A percentile compares a stretch with the other conserved stretches of the same genome.
phyloP scores from a whole-genome alignment of 2,113 vertebrate species.

The Microtus ochrogaster region DNA sequence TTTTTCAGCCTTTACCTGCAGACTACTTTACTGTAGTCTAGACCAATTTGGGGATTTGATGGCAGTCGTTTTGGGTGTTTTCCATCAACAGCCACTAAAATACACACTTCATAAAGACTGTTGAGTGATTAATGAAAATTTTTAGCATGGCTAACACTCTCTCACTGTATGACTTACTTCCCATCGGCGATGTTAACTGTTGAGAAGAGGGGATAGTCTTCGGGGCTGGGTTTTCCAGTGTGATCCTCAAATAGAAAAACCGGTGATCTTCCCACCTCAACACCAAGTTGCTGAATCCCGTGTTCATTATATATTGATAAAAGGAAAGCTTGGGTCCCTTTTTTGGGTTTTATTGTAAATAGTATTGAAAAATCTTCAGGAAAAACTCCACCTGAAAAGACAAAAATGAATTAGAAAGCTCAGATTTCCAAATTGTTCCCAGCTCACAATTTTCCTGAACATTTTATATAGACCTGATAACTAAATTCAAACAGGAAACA shows the following conservation, averaged over 20 bases:
- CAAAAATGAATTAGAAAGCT: slow-evolving; percentile 50
- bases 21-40: background rate
- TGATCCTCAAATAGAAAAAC: slow-evolving; percentile 98
- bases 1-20: background rate
- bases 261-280: slow-evolving; percentile 97
- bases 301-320: slow-evolving; percentile 95
- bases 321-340: slow-evolving; percentile 96
- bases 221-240: slow-evolving; percentile 93
- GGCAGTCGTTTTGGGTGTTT: background rate
- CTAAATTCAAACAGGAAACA: background rate
- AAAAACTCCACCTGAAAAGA: slow-evolving; percentile 90
- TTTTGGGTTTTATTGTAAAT: slow-evolving; percentile 95
- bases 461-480: background rate
- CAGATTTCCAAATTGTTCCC: background rate
- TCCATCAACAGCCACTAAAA: background rate
- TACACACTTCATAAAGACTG: background rate
- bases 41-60: background rate
- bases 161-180: slow-evolving; percentile 90
- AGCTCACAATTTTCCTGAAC: background rate
- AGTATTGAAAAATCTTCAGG: slow-evolving; percentile 99
- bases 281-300: slow-evolving; percentile 95
- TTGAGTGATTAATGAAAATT: background rate
- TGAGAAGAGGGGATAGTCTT: slow-evolving; percentile 96
- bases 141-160: background rate
- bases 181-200: slow-evolving; percentile 96